Evolutionary conservation across 37 sponge, comb jelly and placozoan species (phyloP), one percentile per base, ranked within the genome.

Genomic region (Hexactinellida sp.): DNA sequence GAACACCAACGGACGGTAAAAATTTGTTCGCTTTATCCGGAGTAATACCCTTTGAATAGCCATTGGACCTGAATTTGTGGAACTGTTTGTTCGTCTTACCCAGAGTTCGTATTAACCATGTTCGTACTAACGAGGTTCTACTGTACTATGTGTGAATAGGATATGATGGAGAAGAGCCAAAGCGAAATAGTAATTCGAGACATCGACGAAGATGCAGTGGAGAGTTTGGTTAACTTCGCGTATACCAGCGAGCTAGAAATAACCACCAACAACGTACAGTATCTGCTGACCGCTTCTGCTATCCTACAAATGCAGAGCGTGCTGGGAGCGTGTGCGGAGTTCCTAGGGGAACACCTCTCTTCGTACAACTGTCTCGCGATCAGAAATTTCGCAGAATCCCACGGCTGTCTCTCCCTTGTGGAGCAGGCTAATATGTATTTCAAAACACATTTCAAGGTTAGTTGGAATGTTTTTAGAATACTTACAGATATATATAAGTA

Each of bases 341-440:
- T 97, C 36, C 89, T 97, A 21, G 86, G 55, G 0, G 55, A 89
- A 21, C 94, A 97, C 37, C 91, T 97, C 0, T 90, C 93, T 38
- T 91, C 99, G 30, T 88, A 90, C 0, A 98, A 98, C 88, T 98
- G 99, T 55, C 86, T 98, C 0, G 96, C 91, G 5, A 95, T 96
- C 0, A 51, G 95, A 23, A 23, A 83, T 7, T 96, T 94, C 89
- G 97, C 94, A 0, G 87, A 87, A 38, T 85, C 89, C 0, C 91
- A 90, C 38, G 88, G 85, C 3, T 93, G 92, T 71, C 54, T 38
- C 0, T 37, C 71, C 38, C 86, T 94, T 9, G 87, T 93, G 1
- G 51, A 89, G 36, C 84, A 86, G 34, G 90, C 94, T 1, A 55
- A 88, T 0, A 34, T 28, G 9, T 93, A 87, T 85, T 94, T 96